Base-by-base conservation (phyloP, 1,140 invertebrate species). In the Drosophila sulfurigaster region DNA sequence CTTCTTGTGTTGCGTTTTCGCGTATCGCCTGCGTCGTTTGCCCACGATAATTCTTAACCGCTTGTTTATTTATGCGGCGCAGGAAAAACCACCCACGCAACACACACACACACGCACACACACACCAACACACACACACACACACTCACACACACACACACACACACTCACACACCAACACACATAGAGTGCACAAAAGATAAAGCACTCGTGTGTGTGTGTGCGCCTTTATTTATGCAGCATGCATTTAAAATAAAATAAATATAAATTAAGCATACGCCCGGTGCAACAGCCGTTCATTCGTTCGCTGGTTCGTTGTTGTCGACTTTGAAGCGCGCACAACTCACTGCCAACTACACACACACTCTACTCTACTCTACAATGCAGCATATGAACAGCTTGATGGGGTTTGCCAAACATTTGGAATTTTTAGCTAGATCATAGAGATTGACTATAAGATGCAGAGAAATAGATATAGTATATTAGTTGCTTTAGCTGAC, bases 241-340 rank as follows among this genome's bases (percentile, higher is more conserved):
- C 83, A 87, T 87, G 77, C 83, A 87, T 87, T 87, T 88, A 83
- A 87, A 83, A 87, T 83, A 87, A 87, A 89, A 87, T 87, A 87
- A 80, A 89, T 87, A 89, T 83, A 87, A 87, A 87, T 87, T 87
- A 87, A 87, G 83, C 83, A 83, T 88, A 80, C 75, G 78, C 75
- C 75, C 75, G 58, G 69, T 73, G 68, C 78, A 80, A 56, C 62
- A 66, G 67, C 54, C 68, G 60, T 38, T 45, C 51, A 41, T 32
- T 25, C 20, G 20, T 25, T 25, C 20, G 20, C 3, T 25, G 20
- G 30, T 32, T 32, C 20, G 30, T 8, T 8, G 35, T 38, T 38
- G 35, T 10, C 30, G 63, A 32, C 43, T 20, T 51, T 49, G 35
- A 43, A 63, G 51, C 69, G 51, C 52, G 20, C 62, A 48, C 46